Conservation (phyloP, 2,113 vertebrate species). For the Pygoscelis adeliae region DNA sequence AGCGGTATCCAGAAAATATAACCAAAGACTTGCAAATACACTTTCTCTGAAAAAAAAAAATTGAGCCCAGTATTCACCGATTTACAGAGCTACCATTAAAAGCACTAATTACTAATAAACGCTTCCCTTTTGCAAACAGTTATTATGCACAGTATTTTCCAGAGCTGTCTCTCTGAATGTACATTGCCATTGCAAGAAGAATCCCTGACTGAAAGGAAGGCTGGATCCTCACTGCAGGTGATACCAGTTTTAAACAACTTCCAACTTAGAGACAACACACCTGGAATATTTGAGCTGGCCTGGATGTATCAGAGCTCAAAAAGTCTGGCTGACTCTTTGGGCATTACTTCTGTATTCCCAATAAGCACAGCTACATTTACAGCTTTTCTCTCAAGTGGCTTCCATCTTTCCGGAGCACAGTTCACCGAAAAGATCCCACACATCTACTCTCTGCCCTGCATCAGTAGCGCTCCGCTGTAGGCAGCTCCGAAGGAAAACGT, state of each 20-base stretch:
- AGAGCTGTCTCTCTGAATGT: neutral
- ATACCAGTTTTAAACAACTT: neutral
- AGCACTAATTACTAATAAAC: neutral
- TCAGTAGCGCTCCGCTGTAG: neutral
- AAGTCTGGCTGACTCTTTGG: neutral
- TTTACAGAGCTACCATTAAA: neutral
- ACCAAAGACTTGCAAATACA: neutral
- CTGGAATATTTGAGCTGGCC: neutral
- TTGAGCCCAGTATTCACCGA: accelerated
- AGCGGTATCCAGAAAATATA: neutral
- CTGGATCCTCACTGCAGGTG: neutral
- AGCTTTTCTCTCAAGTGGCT: neutral
- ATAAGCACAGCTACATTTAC: neutral
- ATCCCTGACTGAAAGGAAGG: neutral
- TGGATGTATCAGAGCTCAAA: neutral
- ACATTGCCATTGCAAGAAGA: neutral
- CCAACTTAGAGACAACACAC: neutral
- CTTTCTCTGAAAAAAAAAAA: neutral
- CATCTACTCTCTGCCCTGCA: neutral
- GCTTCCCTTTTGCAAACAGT: neutral
- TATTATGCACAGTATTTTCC: neutral
- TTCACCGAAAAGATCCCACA: neutral
- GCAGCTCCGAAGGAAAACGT: neutral
- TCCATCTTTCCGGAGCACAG: neutral
- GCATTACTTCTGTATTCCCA: neutral